Percentiles rank a stretch among this genome's conserved stretches.
Conservation (phyloP, 2,888 invertebrate species). For the Ornithoptera alexandrae region DNA sequence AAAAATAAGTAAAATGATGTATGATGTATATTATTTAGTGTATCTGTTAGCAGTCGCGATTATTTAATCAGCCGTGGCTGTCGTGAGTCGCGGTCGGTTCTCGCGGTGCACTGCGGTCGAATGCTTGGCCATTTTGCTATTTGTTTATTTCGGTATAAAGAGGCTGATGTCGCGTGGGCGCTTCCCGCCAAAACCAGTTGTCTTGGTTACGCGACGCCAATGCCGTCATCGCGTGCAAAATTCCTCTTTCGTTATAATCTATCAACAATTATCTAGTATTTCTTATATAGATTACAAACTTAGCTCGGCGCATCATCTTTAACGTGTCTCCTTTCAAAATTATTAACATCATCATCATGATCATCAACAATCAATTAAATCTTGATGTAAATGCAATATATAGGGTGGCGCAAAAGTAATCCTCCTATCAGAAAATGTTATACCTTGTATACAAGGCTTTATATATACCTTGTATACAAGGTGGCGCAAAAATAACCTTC, state of each 20-base stretch:
- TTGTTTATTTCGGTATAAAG: constrained; percentile 39
- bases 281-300: not conserved
- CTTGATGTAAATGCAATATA: too few relatives aligned
- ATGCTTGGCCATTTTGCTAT: constrained; percentile 45
- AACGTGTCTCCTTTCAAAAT: not conserved
- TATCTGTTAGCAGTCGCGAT: constrained; percentile 30
- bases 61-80: constrained; percentile 71
- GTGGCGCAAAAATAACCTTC: too few relatives aligned
- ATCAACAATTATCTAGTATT: not conserved
- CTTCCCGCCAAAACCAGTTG: constrained; percentile 74
- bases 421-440: too few relatives aligned
- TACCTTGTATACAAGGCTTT: too few relatives aligned
- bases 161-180: constrained; percentile 51
- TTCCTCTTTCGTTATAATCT: constrained; percentile 23
- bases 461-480: too few relatives aligned
- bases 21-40: constrained; percentile 8
- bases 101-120: constrained; percentile 78
- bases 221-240: constrained; percentile 39
- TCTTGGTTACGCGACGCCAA: constrained; percentile 61
- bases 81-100: constrained; percentile 64
- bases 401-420: too few relatives aligned
- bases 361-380: too few relatives aligned
- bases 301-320: not conserved
- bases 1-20: not conserved
- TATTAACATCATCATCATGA: too few relatives aligned